phyloP scores from a whole-genome alignment of 2,113 vertebrate genomes.

The Probosciger aterrimus region DNA sequence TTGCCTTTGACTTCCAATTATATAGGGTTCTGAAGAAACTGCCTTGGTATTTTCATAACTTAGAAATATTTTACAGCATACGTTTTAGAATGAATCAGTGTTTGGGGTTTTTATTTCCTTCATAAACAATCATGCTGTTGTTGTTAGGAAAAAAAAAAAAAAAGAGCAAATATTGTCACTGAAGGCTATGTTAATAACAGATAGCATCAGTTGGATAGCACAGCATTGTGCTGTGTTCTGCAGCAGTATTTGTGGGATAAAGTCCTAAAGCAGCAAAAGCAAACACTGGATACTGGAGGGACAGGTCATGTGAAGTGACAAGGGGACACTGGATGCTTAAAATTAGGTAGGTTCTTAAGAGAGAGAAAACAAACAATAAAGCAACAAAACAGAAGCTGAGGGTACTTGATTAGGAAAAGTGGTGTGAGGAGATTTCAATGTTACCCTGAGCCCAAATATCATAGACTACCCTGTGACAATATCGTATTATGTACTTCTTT shows the following conservation, averaged over 20 bases:
- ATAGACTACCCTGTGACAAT: not conserved
- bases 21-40: not conserved
- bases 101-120: not conserved
- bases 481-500: not conserved
- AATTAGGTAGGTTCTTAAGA: not conserved
- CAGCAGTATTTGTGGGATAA: not conserved
- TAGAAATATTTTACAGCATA: not conserved
- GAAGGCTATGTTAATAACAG: not conserved
- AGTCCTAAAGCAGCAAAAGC: not conserved
- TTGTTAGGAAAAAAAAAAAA: not conserved
- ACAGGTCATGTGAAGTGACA: not conserved
- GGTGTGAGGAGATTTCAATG: not conserved
- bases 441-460: not conserved
- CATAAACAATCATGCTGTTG: not conserved
- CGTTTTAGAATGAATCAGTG: not conserved
- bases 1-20: not conserved
- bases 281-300: not conserved
- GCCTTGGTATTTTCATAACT: not conserved
- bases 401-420: not conserved
- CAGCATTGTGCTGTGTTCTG: not conserved
- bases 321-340: not conserved
- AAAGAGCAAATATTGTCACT: not conserved
- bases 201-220: not conserved
- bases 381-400: not conserved
- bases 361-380: not conserved